Evolutionary conservation across 2,113 vertebrate species (phyloP).

Genomic region (Hepsetus odoe): DNA sequence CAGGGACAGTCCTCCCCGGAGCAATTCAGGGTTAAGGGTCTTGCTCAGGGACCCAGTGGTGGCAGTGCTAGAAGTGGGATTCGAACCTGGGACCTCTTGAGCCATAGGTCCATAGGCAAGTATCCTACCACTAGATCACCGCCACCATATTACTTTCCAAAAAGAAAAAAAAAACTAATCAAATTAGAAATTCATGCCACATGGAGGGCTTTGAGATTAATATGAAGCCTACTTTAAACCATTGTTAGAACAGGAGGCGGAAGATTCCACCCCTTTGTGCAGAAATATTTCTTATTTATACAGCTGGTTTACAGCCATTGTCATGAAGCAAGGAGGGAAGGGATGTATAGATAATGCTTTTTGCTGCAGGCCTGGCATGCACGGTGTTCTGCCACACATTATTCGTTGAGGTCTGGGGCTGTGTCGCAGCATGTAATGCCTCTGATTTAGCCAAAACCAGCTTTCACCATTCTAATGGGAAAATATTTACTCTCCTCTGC

Average conservation of each 20-base stretch:
- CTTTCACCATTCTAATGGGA: slow-evolving; percentile 70
- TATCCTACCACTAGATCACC: no score
- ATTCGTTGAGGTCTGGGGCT: slow-evolving; percentile 60
- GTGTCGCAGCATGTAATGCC: slow-evolving; percentile 71
- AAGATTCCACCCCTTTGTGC: slow-evolving; percentile 55
- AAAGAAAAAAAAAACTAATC: slow-evolving; percentile 29
- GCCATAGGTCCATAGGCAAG: no score
- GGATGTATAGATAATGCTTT: slow-evolving; percentile 49
- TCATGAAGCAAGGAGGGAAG: slow-evolving; percentile 30
- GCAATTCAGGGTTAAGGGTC: no score
- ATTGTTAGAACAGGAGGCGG: slow-evolving; percentile 48
- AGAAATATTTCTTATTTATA: slow-evolving; percentile 57
- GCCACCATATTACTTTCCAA: slow-evolving; percentile 24
- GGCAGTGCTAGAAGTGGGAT: no score
- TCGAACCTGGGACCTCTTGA: no score
- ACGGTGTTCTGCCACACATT: slow-evolving; percentile 55
- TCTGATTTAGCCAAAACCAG: slow-evolving; percentile 72
- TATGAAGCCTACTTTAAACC: slow-evolving; percentile 48
- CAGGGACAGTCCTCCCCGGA: no score
- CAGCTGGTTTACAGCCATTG: slow-evolving; percentile 39
- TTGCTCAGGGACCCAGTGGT: no score
- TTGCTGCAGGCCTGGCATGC: slow-evolving; percentile 40
- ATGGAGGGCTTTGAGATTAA: slow-evolving; percentile 33
- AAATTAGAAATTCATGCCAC: slow-evolving; percentile 60
- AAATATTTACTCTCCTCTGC: slow-evolving; percentile 69